Evolutionary conservation across 2,113 vertebrate genomes (phyloP).

Genomic region (Neotragus pygmaeus): DNA sequence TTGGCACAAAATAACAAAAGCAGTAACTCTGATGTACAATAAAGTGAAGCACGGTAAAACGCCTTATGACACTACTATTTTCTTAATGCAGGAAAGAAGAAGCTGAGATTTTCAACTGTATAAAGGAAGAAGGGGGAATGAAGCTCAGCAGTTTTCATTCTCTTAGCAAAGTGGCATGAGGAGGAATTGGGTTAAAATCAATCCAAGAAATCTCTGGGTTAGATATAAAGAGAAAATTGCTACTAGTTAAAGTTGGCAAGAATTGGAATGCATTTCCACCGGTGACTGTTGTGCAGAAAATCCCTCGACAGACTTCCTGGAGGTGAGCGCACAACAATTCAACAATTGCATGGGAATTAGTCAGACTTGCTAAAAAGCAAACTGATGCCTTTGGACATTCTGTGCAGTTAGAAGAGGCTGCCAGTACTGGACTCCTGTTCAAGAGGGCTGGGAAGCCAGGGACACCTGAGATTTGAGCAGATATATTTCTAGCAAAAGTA

Average conservation of each 20-base stretch:
- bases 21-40: not conserved
- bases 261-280: not conserved
- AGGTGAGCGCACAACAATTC: not conserved
- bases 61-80: not conserved
- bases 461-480: not conserved
- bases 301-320: not conserved
- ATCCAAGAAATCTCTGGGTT: not conserved
- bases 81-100: not conserved
- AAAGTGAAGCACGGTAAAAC: not conserved
- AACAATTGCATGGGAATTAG: not conserved
- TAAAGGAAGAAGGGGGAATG: not conserved
- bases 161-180: not conserved
- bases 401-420: not conserved
- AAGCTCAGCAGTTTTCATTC: not conserved
- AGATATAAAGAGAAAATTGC: not conserved
- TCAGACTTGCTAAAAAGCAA: not conserved
- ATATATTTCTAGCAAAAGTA: not conserved
- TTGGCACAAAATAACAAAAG: not conserved
- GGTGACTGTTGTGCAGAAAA: not conserved
- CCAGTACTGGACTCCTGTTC: not conserved
- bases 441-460: not conserved
- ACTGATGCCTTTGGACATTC: not conserved
- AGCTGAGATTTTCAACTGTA: not conserved
- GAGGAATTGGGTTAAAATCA: not conserved
- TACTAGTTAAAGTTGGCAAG: not conserved